Base-by-base conservation (phyloP, 1,140 invertebrate species). In the Solen grandis region DNA sequence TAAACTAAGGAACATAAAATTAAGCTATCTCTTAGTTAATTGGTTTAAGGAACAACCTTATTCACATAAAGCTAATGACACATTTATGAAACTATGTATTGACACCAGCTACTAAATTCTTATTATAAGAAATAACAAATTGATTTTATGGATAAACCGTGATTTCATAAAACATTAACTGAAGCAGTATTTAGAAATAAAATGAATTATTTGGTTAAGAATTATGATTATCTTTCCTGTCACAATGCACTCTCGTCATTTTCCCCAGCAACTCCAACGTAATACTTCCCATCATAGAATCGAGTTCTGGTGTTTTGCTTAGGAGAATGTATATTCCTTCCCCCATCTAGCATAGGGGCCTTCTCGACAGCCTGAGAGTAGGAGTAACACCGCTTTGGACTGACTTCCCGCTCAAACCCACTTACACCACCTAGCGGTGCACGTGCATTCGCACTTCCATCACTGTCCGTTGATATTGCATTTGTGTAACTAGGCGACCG, bases 231-330 rank as follows among this genome's bases (percentile, higher is more conserved):
- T n/a, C n/a, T n/a, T n/a, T n/a, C n/a, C n/a, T n/a, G n/a, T 78
- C 69, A 88, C 54, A 88, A 85, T n/a, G 79, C 60, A 54, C 84
- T 88, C 57, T 88, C 85, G 16, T 86, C 87, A 65, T 65, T 76
- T 25, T 82, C 80, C 33, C 80, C 74, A 25, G 82, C 84, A 2
- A 88, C 84, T 41, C 85, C 85, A 10, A 85, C 81, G 57, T 87
- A 87, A 66, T 87, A 83, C 35, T 88, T 88, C 13, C 84, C 84
- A 27, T 87, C 85, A 69, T 79, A 70, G 41, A 68, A 73, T 72
- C 81, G 69, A 14, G 66, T 74, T 57, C 73, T 77, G 31, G 70
- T 62, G 25, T 75, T 57, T 27, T 57, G 73, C 22, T 77, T 80
- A 10, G 41, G 41, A 46, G 41, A 46, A n/a, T n/a, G n/a, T n/a